These are phyloP conservation scores for Hylaeus anthracinus DNA, from an alignment of 1,140 invertebrate species.

Conservation along the genomic window DNA sequence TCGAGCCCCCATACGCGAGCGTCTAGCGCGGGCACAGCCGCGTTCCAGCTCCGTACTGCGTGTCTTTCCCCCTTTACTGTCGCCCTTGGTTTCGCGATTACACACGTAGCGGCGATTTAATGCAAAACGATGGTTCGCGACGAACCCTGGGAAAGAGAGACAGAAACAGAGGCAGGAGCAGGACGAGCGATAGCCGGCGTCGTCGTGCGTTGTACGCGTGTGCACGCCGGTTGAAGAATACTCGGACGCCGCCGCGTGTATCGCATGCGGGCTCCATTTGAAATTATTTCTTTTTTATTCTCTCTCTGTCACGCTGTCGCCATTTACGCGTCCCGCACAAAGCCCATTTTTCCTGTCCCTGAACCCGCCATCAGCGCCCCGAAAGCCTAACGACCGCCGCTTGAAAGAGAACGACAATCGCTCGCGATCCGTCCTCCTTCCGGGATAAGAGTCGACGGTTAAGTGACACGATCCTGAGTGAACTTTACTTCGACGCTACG, in stretches of 20 bases:
- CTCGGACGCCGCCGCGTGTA: slow-evolving; percentile 56
- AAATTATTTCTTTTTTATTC: slow-evolving; percentile 69
- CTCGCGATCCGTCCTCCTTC: slow-evolving; percentile 21
- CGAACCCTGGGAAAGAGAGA: slow-evolving; percentile 52
- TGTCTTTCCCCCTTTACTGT: slow-evolving; percentile 19
- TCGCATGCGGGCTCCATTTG: slow-evolving; percentile 70
- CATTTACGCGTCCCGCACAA: slow-evolving; percentile 61
- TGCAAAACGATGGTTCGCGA: slow-evolving; percentile 58
- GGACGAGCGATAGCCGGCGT: background rate
- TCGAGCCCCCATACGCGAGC: slow-evolving; percentile 8
- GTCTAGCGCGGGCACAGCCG: background rate
- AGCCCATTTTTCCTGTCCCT: slow-evolving; percentile 64
- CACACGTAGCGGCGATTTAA: slow-evolving; percentile 61
- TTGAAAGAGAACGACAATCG: slow-evolving; percentile 41
- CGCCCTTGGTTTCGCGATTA: slow-evolving; percentile 52
- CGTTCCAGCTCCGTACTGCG: slow-evolving; percentile 37
- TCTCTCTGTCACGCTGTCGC: slow-evolving; percentile 27
- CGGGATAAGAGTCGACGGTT: slow-evolving; percentile 33
- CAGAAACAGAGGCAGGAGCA: slow-evolving; percentile 36
- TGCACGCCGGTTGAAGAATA: slow-evolving; percentile 38
- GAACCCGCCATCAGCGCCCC: slow-evolving; percentile 27
- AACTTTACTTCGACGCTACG: background rate
- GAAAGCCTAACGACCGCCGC: background rate
- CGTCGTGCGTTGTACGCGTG: slow-evolving; percentile 16
- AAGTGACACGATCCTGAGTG: slow-evolving; percentile 34